Evolutionary conservation across 2,113 vertebrate genomes (phyloP).

Genomic region (Xiphorhynchus elegans): DNA sequence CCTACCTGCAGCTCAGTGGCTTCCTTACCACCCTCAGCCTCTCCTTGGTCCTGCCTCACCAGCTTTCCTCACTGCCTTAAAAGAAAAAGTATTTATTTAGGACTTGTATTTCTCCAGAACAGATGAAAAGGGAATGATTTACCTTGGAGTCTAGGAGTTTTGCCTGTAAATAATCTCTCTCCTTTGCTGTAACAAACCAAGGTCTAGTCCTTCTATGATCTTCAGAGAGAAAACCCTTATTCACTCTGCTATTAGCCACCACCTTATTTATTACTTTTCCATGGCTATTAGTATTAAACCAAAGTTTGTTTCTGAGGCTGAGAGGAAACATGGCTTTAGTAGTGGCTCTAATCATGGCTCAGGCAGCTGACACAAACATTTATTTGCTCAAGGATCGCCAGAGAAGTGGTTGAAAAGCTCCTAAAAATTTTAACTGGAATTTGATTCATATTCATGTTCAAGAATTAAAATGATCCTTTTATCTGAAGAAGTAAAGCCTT

Average conservation of each 20-base stretch:
- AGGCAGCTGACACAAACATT: not conserved
- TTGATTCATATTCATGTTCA: not conserved
- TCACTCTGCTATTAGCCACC: not conserved
- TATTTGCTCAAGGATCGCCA: constrained; percentile 17
- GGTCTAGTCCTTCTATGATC: not conserved
- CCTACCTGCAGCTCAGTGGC: not conserved
- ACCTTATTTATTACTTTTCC: constrained; percentile 7
- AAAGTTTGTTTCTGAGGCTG: constrained; percentile 14
- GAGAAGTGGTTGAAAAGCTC: constrained; percentile 6
- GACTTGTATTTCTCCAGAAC: not conserved
- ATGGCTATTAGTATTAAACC: not conserved
- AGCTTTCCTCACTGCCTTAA: not conserved
- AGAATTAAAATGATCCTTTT: not conserved
- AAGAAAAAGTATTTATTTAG: not conserved
- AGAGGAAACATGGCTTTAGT: constrained; percentile 25
- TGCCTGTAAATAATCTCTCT: not conserved
- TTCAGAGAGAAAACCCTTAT: not conserved
- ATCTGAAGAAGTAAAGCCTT: not conserved
- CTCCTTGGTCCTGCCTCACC: not conserved
- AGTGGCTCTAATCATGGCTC: not conserved
- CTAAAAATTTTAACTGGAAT: not conserved
- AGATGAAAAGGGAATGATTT: not conserved
- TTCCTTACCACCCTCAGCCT: not conserved
- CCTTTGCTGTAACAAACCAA: not conserved
- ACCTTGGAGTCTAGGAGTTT: not conserved